Evolutionary conservation across 2,888 invertebrate species (phyloP).

Genomic region (Dolichopus griseipennis): DNA sequence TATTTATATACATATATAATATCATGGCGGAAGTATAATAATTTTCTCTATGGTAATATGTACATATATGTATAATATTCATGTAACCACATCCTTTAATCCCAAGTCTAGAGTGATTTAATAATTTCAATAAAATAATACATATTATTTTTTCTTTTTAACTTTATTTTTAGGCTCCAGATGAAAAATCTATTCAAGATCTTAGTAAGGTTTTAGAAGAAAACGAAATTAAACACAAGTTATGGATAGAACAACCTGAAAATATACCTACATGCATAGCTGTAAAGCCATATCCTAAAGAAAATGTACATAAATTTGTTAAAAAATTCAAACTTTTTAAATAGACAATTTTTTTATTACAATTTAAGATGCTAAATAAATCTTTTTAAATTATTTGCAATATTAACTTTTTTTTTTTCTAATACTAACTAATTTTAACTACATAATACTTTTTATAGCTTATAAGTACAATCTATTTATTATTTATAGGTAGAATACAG

Average conservation of each 20-base stretch:
- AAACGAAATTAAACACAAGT: conserved; percentile 70
- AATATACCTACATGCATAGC: conserved; percentile 92
- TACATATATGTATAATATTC: no score
- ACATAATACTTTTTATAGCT: no score
- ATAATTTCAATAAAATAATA: neutral
- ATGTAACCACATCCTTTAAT: no score
- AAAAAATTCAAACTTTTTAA: conserved; percentile 67
- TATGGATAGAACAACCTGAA: conserved; percentile 97
- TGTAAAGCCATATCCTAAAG: conserved; percentile 83
- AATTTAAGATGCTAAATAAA: no score
- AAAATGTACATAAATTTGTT: conserved; percentile 71
- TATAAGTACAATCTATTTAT: no score
- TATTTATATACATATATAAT: no score
- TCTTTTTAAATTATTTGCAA: no score
- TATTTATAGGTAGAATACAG: no score
- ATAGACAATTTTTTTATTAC: conserved; percentile 16
- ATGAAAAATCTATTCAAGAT: conserved; percentile 62
- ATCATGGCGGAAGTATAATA: no score
- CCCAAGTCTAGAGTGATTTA: neutral
- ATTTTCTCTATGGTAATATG: no score
- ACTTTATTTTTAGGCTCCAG: conserved; percentile 52
- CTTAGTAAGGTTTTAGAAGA: conserved; percentile 61
- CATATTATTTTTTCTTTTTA: neutral
- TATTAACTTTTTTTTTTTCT: no score
- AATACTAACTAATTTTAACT: no score